Percentiles rank a stretch among this genome's conserved stretches.
Conservation (phyloP, 2,113 vertebrate species). For the Mormoops blainvillei region DNA sequence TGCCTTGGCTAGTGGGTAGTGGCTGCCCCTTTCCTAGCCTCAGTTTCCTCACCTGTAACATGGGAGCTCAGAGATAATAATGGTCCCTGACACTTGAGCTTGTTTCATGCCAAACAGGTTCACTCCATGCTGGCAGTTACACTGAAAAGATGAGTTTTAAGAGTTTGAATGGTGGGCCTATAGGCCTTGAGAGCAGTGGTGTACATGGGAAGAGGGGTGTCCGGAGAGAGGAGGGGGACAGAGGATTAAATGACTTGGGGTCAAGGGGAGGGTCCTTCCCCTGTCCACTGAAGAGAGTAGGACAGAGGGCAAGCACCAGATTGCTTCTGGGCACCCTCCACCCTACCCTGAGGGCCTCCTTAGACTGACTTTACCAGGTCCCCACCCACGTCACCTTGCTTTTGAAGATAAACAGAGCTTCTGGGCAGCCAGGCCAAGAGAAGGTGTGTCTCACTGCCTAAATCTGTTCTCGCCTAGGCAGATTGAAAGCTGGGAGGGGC, state of each 20-base stretch:
- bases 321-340: background rate
- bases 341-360: background rate
- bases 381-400: background rate
- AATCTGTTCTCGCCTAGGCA: background rate
- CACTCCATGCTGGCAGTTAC: background rate
- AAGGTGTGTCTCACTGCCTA: background rate
- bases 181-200: background rate
- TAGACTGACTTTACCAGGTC: background rate
- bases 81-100: background rate
- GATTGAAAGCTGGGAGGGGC: background rate
- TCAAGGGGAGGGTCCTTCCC: background rate
- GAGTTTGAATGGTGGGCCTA: background rate
- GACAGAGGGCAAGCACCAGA: background rate
- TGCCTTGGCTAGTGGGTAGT: background rate
- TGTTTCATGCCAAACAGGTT: background rate
- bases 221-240: background rate
- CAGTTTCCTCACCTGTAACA: background rate
- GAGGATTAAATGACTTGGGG: background rate
- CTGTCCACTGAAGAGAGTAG: background rate
- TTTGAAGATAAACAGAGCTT: slow-evolving; percentile 27
- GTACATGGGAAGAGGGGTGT: background rate
- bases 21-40: background rate
- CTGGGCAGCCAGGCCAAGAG: background rate
- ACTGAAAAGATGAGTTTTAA: background rate
- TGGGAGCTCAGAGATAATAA: background rate